Base-by-base conservation (phyloP, 2,113 vertebrate species). In the Atractosteus spatula region DNA sequence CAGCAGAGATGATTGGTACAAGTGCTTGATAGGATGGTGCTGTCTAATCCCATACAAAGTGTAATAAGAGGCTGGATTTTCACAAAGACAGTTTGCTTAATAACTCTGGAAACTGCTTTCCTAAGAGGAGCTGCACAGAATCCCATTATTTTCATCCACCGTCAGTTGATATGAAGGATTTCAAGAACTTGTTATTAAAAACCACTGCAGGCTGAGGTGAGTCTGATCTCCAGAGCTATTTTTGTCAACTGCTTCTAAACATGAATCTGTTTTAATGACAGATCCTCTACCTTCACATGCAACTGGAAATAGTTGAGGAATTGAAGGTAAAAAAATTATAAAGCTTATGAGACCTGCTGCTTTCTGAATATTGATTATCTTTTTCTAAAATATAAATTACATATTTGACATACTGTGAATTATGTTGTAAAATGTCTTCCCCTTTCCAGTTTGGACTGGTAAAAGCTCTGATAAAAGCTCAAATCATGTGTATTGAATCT, bases 31-130 rank as follows among this genome's bases (percentile, higher is more conserved):
- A 10, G 47, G 5, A 51, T 7, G 47, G 47, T 51, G 5, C 10
- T 51, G 47, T 51, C 47, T 51, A 10, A 51, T 51, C 1, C 47
- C 10, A 51, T 51, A 51, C 47, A 2, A 5, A 51, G 5, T 7
- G 47, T 51, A 51, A 51, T 10, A 51, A 10, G 47, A 51, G 47
- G 47, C 47, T 10, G 10, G 47, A 10, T 5, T 10, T 51, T 51
- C 47, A 51, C 1, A 59, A 2, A 6, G 57, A 59, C n/a, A 59
- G 57, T 2, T 59, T 59, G 57, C 57, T 13, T 59, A 59, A 59
- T 59, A 59, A 11, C 57, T 59, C 57, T 59, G 57, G 57, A 59
- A 59, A 59, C 57, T 59, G 57, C 10, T 59, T 59, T 59, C 14
- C 11, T 59, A 59, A 59, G 57, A 59, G 3, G 10, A 13, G 11